These are phyloP conservation scores for Bergia sp. DNA, from an alignment of 92 coral and sea anemone genomes.

Conservation along the genomic window DNA sequence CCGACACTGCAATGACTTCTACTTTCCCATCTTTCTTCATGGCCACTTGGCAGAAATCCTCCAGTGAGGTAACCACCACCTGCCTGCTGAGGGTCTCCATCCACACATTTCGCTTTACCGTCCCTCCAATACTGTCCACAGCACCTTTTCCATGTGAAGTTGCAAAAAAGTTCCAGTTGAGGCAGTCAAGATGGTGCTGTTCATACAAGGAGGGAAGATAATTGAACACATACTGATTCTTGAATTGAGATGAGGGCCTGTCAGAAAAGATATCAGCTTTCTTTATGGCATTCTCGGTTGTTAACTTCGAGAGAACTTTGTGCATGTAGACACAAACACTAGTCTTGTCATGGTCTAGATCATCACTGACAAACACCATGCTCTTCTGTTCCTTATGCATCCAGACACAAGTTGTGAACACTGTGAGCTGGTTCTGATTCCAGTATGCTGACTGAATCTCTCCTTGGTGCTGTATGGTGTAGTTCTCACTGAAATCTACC, in stretches of 20 bases:
- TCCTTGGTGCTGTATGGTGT: conserved; percentile 58
- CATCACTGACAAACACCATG: conserved; percentile 69
- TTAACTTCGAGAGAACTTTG: conserved; percentile 47
- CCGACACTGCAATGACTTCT: conserved; percentile 50
- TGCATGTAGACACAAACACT: conserved; percentile 55
- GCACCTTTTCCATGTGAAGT: conserved; percentile 58
- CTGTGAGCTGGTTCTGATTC: conserved; percentile 61
- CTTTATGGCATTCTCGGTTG: conserved; percentile 41
- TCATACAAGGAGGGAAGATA: conserved; percentile 49
- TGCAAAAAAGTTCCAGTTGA: conserved; percentile 57
- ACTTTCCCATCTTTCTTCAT: conserved; percentile 51
- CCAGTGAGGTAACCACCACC: conserved; percentile 54
- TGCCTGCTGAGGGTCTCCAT: conserved; percentile 59
- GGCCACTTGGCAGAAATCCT: conserved; percentile 49
- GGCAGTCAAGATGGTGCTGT: conserved; percentile 42
- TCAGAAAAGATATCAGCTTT: conserved; percentile 58
- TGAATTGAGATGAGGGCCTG: conserved; percentile 56
- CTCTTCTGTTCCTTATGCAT: conserved; percentile 54
- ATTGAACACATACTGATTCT: conserved; percentile 64
- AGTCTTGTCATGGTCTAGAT: conserved; percentile 67
- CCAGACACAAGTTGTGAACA: conserved; percentile 63
- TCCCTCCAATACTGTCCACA: conserved; percentile 54
- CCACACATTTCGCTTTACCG: conserved; percentile 60
- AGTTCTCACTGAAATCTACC: conserved; percentile 65
- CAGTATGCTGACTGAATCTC: conserved; percentile 62